Evolutionary conservation across 2,113 vertebrate genomes (phyloP).

Genomic region (Polypterus senegalus): DNA sequence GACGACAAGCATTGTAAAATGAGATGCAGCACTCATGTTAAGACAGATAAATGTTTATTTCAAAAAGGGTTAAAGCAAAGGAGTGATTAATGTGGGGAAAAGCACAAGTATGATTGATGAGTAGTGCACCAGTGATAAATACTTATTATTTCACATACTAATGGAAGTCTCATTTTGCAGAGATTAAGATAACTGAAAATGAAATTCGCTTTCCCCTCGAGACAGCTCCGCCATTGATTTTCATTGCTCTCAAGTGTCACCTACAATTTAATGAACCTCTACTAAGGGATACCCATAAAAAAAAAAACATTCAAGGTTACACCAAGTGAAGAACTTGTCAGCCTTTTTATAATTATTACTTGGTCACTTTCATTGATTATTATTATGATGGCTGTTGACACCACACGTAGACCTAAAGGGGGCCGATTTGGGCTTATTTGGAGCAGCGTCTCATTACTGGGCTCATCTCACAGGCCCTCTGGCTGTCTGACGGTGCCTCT

Average conservation of each 20-base stretch:
- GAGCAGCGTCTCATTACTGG: no score
- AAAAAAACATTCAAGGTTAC: no score
- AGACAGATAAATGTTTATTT: constrained; percentile 1
- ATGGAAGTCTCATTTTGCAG: neutral
- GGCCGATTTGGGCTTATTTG: no score
- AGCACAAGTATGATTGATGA: constrained; percentile 2
- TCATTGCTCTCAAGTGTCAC: neutral
- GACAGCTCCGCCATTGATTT: constrained; percentile 11
- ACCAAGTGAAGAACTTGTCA: no score
- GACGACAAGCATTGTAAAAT: neutral
- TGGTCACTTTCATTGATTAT: no score
- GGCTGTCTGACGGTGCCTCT: no score
- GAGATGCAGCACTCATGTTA: neutral
- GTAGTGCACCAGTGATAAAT: neutral
- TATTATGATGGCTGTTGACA: no score
- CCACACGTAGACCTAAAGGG: no score
- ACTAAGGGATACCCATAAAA: neutral
- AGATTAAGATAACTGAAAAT: neutral
- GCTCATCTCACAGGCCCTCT: no score
- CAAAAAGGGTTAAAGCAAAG: constrained; percentile 5
- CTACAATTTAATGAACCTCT: neutral
- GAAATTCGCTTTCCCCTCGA: neutral
- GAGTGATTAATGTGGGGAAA: constrained; percentile 1
- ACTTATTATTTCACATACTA: neutral
- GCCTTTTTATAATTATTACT: no score